Evolutionary conservation across 2,888 invertebrate genomes (phyloP).

Genomic region (Melitaea athalia): DNA sequence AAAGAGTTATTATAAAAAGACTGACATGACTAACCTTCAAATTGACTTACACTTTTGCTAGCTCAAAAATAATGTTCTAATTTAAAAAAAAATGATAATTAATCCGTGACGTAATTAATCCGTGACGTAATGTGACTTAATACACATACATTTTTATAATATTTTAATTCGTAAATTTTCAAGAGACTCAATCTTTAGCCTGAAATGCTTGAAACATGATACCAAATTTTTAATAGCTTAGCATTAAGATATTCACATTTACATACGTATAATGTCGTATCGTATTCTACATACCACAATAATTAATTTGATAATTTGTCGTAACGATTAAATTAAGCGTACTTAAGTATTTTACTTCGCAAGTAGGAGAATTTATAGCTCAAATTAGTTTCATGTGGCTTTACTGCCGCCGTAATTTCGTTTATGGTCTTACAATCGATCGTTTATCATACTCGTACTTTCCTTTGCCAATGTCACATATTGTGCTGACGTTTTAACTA

Average conservation of each 20-base stretch:
- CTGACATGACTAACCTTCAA: no score
- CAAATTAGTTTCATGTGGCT: constrained; percentile 4
- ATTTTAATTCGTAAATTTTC: no score
- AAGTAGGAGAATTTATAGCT: not conserved
- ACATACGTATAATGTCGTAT: not conserved
- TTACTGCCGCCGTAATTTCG: constrained; percentile 1
- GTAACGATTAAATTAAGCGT: not conserved
- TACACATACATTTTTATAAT: no score
- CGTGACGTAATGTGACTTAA: no score
- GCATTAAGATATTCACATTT: not conserved
- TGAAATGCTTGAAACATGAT: no score
- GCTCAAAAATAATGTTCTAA: no score
- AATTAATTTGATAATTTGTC: not conserved
- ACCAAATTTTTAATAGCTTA: not conserved
- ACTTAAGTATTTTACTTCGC: not conserved
- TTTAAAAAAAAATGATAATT: no score
- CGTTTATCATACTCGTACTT: not conserved
- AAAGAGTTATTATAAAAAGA: no score
- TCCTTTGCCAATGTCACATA: not conserved
- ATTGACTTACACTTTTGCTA: no score
- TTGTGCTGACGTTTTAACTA: not conserved
- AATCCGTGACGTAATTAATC: no score
- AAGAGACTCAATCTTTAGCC: no score
- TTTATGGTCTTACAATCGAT: constrained; percentile 1
- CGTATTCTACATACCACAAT: not conserved